Percentiles rank a stretch among this genome's conserved stretches.
phyloP scores from a whole-genome alignment of 2,797 vertebrate genomes.

The Cephalopachus bancanus region DNA sequence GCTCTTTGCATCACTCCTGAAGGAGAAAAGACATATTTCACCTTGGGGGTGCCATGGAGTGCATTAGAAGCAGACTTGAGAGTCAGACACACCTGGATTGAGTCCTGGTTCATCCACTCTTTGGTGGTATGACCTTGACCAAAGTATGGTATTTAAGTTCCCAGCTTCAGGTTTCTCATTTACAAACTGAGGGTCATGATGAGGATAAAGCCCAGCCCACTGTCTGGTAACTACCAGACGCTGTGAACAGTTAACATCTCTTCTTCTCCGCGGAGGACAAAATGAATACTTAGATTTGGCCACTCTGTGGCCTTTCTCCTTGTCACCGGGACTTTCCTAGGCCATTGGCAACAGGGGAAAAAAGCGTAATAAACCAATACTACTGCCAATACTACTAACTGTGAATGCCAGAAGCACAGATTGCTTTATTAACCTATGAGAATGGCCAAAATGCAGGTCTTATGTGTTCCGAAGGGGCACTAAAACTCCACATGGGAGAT shows the following conservation, averaged over 20 bases:
- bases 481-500: background rate
- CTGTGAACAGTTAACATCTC: background rate
- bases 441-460: background rate
- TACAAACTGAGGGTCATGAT: background rate
- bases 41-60: background rate
- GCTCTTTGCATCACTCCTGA: background rate
- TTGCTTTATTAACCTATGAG: background rate
- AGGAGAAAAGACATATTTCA: background rate
- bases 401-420: background rate
- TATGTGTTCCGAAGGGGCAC: background rate
- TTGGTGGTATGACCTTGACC: background rate
- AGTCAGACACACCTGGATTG: background rate
- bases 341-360: background rate
- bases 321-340: slow-evolving; percentile 17
- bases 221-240: background rate
- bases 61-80: background rate
- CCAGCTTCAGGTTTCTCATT: background rate
- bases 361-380: background rate
- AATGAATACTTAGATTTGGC: background rate
- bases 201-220: background rate
- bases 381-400: background rate
- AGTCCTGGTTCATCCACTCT: background rate
- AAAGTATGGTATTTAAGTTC: background rate
- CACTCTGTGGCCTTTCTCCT: background rate
- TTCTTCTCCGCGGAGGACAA: background rate